A percentile compares a stretch with the other conserved stretches of the same genome.
Conservation (phyloP, 2,888 invertebrate species). For the Phortica okadai region DNA sequence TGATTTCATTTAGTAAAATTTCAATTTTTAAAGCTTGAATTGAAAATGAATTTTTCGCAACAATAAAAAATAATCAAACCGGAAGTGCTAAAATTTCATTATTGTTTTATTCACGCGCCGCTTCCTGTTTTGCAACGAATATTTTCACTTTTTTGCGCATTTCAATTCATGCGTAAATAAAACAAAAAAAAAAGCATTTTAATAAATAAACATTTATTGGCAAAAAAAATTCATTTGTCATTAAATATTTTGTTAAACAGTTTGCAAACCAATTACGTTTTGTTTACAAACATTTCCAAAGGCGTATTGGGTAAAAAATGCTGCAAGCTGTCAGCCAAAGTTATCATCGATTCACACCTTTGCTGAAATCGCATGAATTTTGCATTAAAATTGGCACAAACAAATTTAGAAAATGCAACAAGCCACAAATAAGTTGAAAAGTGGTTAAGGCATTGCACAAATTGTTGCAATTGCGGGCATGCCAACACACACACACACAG, state of each 20-base stretch:
- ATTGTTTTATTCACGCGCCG: neutral
- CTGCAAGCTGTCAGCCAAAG: no score
- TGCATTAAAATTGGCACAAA: neutral
- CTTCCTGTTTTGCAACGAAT: neutral
- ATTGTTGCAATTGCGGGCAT: slow-evolving; percentile 19
- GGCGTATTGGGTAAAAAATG: no score
- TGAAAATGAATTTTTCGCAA: no score
- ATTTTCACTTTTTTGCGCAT: neutral
- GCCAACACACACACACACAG: slow-evolving; percentile 9
- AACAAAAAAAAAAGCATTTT: no score
- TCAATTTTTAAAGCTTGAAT: no score
- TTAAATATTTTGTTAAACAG: neutral
- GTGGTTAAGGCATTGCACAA: slow-evolving; percentile 49
- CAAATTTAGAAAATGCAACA: neutral
- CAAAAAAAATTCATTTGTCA: neutral
- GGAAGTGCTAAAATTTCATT: neutral
- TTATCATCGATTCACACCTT: neutral
- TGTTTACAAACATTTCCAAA: no score
- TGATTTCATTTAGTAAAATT: no score
- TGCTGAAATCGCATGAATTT: neutral
- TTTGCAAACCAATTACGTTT: neutral
- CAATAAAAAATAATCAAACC: neutral
- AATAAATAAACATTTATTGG: neutral
- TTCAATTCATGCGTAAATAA: neutral
- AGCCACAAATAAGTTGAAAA: slow-evolving; percentile 66